Evolutionary conservation across 2,113 vertebrate species (phyloP).

Genomic region (Myrmecophaga tridactyla): DNA sequence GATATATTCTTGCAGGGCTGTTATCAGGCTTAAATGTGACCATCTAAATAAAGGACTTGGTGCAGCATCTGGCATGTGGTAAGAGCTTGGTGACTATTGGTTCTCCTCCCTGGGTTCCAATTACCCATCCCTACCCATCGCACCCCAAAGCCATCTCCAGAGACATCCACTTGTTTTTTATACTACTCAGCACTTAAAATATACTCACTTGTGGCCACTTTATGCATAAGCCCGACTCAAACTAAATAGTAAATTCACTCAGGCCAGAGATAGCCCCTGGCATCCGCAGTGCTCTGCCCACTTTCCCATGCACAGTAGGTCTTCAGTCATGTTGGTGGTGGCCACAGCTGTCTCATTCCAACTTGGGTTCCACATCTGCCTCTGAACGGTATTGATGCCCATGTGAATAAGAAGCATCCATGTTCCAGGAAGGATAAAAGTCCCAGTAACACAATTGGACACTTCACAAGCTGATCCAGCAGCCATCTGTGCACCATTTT

Average conservation of each 20-base stretch:
- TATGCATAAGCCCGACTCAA: not conserved
- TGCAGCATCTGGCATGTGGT: accelerated
- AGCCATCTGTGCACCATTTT: too few relatives aligned
- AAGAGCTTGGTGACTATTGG: not conserved
- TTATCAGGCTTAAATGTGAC: not conserved
- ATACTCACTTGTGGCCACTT: not conserved
- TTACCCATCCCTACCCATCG: too few relatives aligned
- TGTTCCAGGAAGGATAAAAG: not conserved
- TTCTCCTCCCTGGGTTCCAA: not conserved
- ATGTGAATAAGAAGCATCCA: not conserved
- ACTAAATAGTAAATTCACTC: not conserved
- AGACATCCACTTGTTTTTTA: not conserved
- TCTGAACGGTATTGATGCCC: not conserved
- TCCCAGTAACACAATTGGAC: not conserved
- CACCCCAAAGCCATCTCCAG: not conserved
- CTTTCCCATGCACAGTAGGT: not conserved
- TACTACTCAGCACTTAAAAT: not conserved
- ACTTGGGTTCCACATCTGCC: not conserved
- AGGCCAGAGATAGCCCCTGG: not conserved
- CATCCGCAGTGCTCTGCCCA: not conserved
- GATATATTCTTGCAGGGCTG: not conserved
- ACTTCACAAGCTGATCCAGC: not conserved
- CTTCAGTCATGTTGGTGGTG: not conserved
- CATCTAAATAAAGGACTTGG: not conserved
- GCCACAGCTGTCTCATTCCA: not conserved